These are phyloP conservation scores for Caenorhabditis wallacei DNA, from an alignment of 2,888 invertebrate genomes.

Conservation along the genomic window DNA sequence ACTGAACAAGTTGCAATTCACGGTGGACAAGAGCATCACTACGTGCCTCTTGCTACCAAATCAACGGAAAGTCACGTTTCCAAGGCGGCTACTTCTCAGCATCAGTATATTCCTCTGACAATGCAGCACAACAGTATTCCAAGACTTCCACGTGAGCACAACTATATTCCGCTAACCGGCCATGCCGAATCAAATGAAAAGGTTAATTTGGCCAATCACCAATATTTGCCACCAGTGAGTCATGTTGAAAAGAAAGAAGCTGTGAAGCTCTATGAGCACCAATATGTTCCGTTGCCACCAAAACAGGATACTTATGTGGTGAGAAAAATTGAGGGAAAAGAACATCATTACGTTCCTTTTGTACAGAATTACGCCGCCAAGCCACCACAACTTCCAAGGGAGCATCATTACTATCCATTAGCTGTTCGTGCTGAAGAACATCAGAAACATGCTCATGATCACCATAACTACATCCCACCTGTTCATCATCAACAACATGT, in stretches of 20 bases:
- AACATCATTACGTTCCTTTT: slow-evolving; percentile 58
- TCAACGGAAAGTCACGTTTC: slow-evolving; percentile 20
- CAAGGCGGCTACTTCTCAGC: slow-evolving; percentile 32
- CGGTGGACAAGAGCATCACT: slow-evolving; percentile 49
- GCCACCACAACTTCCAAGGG: slow-evolving; percentile 48
- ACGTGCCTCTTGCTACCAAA: slow-evolving; percentile 52
- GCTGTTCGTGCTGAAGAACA: slow-evolving; percentile 35
- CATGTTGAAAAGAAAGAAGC: slow-evolving; percentile 43
- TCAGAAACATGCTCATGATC: slow-evolving; percentile 23
- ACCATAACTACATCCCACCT: slow-evolving; percentile 50
- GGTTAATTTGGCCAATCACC: slow-evolving; percentile 48
- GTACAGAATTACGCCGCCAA: slow-evolving; percentile 33
- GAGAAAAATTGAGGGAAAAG: slow-evolving; percentile 50
- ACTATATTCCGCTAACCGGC: slow-evolving; percentile 56
- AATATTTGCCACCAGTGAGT: slow-evolving; percentile 53
- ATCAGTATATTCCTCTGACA: slow-evolving; percentile 51
- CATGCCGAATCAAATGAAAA: slow-evolving; percentile 31
- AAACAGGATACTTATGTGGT: slow-evolving; percentile 47
- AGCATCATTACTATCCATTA: slow-evolving; percentile 61
- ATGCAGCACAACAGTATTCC: slow-evolving; percentile 36
- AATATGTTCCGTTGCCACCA: slow-evolving; percentile 47
- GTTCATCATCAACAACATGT: slow-evolving; percentile 10
- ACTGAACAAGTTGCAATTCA: slow-evolving; percentile 45
- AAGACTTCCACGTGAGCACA: slow-evolving; percentile 48
- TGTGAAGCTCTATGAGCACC: slow-evolving; percentile 54